Conservation (phyloP, 2,888 invertebrate species). For the Catocala nupta region DNA sequence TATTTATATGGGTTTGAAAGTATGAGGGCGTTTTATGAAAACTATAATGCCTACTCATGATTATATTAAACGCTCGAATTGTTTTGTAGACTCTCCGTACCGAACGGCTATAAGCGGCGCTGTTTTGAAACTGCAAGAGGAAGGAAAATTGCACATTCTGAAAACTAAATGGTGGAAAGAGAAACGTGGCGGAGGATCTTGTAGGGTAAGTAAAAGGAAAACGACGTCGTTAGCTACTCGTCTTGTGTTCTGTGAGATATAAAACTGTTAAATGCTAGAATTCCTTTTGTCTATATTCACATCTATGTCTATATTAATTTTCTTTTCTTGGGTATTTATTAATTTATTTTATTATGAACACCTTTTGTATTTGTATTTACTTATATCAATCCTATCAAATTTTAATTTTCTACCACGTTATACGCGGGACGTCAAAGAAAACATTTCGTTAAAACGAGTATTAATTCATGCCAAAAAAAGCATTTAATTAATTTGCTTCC, state of each 20-base stretch:
- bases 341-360: no score
- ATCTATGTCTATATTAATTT: no score
- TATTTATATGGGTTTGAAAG: conserved; percentile 15
- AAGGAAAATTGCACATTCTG: conserved; percentile 96
- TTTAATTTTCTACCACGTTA: conserved; percentile 4
- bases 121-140: conserved; percentile 98
- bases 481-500: conserved; percentile 6
- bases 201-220: conserved; percentile 88
- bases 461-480: conserved; percentile 4
- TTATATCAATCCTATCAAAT: neutral
- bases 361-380: neutral
- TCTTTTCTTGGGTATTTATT: no score
- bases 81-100: conserved; percentile 94
- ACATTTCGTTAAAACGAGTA: conserved; percentile 8
- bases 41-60: conserved; percentile 10
- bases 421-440: conserved; percentile 9
- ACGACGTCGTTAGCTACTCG: conserved; percentile 40
- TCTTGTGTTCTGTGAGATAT: conserved; percentile 6
- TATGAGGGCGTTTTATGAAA: conserved; percentile 5
- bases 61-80: conserved; percentile 25
- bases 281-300: neutral
- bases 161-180: conserved; percentile 99
- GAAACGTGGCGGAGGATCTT: conserved; percentile 95
- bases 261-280: conserved; percentile 19
- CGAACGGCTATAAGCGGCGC: conserved; percentile 97